These are phyloP conservation scores for Drusus annulatus DNA, from an alignment of 1,140 invertebrate species.

Conservation along the genomic window DNA sequence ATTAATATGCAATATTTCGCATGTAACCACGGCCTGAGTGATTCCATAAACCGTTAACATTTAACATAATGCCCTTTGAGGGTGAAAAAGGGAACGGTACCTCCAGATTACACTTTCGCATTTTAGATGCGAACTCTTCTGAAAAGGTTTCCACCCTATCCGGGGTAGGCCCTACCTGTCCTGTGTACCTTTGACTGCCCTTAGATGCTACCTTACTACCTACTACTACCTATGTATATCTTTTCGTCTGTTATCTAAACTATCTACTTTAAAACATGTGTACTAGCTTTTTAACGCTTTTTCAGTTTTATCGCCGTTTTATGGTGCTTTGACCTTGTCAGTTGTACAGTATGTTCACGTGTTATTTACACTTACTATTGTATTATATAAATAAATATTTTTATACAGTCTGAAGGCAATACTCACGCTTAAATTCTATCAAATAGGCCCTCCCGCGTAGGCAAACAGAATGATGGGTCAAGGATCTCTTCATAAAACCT, in stretches of 20 bases:
- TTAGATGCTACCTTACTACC: neutral
- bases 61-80: slow-evolving; percentile 29
- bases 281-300: neutral
- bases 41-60: slow-evolving; percentile 13
- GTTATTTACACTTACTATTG: no score
- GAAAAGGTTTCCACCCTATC: neutral
- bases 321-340: no score
- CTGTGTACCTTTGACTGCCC: neutral
- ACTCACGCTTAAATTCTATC: neutral
- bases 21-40: neutral
- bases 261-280: neutral
- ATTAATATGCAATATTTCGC: neutral
- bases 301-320: no score
- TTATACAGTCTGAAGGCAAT: neutral
- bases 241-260: neutral
- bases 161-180: neutral
- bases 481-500: neutral
- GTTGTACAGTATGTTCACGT: no score
- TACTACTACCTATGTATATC: neutral
- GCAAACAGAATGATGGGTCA: neutral
- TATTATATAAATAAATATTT: neutral
- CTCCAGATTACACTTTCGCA: slow-evolving; percentile 19
- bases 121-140: slow-evolving; percentile 10
- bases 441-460: neutral
- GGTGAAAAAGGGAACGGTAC: slow-evolving; percentile 18